A percentile compares a stretch with the other conserved stretches of the same genome.
These are phyloP conservation scores for Pocota personata DNA, from an alignment of 2,888 invertebrate species.

Conservation along the genomic window DNA sequence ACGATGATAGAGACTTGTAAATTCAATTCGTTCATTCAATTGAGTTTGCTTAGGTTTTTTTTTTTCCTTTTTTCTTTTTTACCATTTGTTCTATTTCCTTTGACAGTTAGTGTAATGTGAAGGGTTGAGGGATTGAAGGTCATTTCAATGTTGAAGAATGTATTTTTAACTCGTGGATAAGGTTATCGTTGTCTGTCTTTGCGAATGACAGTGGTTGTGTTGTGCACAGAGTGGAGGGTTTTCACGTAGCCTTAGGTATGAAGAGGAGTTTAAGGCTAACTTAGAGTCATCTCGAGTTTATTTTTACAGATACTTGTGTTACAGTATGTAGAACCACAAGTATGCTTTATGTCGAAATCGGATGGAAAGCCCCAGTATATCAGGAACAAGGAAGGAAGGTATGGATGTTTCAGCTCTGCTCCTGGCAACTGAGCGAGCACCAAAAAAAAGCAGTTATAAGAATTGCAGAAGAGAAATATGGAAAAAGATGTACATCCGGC, in stretches of 20 bases:
- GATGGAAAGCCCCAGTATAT: too few species aligned
- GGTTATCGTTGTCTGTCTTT: conserved; percentile 37
- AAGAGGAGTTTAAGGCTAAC: background rate
- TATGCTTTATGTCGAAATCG: too few species aligned
- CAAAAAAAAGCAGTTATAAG: too few species aligned
- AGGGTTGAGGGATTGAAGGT: conserved; percentile 45
- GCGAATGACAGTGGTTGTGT: background rate
- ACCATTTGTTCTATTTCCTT: conserved; percentile 4
- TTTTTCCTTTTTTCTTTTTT: background rate
- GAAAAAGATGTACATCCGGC: too few species aligned
- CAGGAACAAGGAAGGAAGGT: too few species aligned
- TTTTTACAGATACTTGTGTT: too few species aligned
- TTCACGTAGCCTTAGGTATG: background rate
- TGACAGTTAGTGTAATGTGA: background rate
- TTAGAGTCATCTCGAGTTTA: too few species aligned
- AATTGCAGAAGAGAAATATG: too few species aligned
- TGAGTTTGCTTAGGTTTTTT: conserved; percentile 53
- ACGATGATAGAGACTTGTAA: conserved; percentile 53
- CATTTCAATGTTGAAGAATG: conserved; percentile 51
- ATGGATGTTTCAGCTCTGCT: too few species aligned
- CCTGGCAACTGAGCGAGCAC: too few species aligned
- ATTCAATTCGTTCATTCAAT: conserved; percentile 66
- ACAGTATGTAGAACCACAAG: too few species aligned
- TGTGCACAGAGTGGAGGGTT: background rate
- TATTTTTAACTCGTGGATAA: conserved; percentile 51